Conservation (phyloP, 2,888 invertebrate genomes). For the Cephus spinipes region DNA sequence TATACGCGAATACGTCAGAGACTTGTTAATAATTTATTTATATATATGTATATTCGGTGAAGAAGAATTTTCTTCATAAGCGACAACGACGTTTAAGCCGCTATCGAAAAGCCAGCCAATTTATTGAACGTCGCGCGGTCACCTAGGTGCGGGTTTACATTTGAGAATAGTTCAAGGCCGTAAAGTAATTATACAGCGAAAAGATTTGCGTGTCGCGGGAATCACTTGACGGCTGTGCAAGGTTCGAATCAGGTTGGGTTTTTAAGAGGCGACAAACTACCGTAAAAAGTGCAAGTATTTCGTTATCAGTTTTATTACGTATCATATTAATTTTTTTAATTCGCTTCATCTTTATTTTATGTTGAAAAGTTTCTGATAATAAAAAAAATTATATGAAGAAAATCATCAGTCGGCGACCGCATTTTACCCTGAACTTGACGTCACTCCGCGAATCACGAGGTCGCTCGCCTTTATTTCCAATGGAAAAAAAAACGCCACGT, state of each 20-base stretch:
- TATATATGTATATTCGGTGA: not conserved
- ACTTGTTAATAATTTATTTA: not conserved
- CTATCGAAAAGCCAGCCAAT: not conserved
- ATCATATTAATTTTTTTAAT: not conserved
- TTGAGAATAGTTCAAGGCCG: constrained; percentile 32
- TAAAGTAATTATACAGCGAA: constrained; percentile 22
- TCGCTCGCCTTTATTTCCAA: not conserved
- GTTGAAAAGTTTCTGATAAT: not conserved
- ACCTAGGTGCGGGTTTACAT: constrained; percentile 19
- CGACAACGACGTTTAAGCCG: not conserved
- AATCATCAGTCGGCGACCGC: not conserved
- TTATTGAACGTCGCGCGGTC: constrained; percentile 22
- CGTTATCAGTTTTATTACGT: not conserved
- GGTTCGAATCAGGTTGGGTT: not conserved
- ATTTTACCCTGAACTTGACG: constrained; percentile 2
- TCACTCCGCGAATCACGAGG: not conserved
- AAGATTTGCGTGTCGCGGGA: not conserved
- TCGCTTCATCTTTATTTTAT: not conserved
- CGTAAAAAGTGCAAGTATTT: not conserved
- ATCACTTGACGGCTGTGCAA: not conserved
- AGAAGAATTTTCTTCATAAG: not conserved
- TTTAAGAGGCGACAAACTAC: not conserved
- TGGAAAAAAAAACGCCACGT: not conserved
- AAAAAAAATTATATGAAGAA: not conserved
- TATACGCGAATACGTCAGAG: not conserved